Percentiles rank a stretch among this genome's conserved stretches.
phyloP scores from a whole-genome alignment of 2,888 invertebrate species.

The Seladonia tumulorum region DNA sequence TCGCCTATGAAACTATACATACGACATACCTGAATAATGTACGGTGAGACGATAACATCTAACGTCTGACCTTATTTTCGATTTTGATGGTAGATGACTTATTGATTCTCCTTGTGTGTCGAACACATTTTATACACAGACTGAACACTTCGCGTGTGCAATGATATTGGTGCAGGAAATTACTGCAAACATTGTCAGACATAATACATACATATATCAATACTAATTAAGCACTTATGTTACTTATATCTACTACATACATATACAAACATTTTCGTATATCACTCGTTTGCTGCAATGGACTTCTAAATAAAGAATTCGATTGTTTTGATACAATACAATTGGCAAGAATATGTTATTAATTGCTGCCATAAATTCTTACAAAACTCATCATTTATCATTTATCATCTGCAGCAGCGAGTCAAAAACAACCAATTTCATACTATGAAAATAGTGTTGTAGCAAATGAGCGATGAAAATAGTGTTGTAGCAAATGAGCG shows the following conservation, averaged over 20 bases:
- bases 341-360: not conserved
- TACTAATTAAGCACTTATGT: slow-evolving; percentile 54
- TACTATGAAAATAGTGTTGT: not conserved
- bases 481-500: not conserved
- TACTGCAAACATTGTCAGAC: slow-evolving; percentile 18
- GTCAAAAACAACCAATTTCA: not conserved
- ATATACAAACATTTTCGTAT: slow-evolving; percentile 45
- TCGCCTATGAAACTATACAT: slow-evolving; percentile 23
- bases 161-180: slow-evolving; percentile 35
- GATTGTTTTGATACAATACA: not conserved
- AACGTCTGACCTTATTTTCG: not conserved
- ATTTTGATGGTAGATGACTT: not conserved
- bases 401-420: not conserved
- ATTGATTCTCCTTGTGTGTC: not conserved
- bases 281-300: slow-evolving; percentile 2
- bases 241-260: slow-evolving; percentile 60
- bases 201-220: not conserved
- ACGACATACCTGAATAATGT: not conserved
- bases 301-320: not conserved
- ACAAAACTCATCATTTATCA: not conserved
- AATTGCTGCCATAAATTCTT: not conserved
- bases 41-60: not conserved
- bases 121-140: slow-evolving; percentile 45
- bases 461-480: not conserved
- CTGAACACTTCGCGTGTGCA: slow-evolving; percentile 75